Conservation (phyloP, 2,888 invertebrate genomes). For the Cybosia mesomella region DNA sequence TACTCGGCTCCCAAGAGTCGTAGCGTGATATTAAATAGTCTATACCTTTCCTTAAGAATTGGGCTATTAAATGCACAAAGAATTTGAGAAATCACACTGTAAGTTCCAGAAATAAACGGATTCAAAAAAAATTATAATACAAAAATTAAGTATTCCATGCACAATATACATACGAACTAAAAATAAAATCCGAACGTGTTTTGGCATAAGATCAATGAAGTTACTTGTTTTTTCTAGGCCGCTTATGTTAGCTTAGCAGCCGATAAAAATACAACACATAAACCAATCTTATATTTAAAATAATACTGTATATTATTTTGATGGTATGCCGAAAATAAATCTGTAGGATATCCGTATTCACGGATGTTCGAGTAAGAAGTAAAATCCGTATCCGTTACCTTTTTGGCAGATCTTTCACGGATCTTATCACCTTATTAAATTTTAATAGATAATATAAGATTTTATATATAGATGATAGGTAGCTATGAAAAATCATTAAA, state of each 20-base stretch:
- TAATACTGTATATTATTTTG: conserved; percentile 1
- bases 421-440: too few relatives aligned
- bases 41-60: too few relatives aligned
- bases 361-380: not conserved
- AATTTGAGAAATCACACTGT: too few relatives aligned
- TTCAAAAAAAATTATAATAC: not conserved
- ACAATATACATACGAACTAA: conserved; percentile 4
- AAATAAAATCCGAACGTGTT: conserved; percentile 18
- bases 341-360: not conserved
- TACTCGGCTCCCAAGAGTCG: too few relatives aligned
- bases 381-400: not conserved
- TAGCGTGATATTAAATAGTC: too few relatives aligned
- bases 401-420: not conserved
- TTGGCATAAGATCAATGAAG: conserved; percentile 17
- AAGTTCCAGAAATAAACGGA: too few relatives aligned
- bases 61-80: too few relatives aligned
- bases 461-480: too few relatives aligned
- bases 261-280: not conserved
- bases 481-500: too few relatives aligned
- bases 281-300: not conserved
- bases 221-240: conserved; percentile 6
- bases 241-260: conserved; percentile 2
- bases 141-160: conserved; percentile 3
- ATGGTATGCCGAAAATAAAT: not conserved
- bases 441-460: too few relatives aligned